These are phyloP conservation scores for Apis dorsata DNA, from an alignment of 1,140 invertebrate species.

Conservation along the genomic window DNA sequence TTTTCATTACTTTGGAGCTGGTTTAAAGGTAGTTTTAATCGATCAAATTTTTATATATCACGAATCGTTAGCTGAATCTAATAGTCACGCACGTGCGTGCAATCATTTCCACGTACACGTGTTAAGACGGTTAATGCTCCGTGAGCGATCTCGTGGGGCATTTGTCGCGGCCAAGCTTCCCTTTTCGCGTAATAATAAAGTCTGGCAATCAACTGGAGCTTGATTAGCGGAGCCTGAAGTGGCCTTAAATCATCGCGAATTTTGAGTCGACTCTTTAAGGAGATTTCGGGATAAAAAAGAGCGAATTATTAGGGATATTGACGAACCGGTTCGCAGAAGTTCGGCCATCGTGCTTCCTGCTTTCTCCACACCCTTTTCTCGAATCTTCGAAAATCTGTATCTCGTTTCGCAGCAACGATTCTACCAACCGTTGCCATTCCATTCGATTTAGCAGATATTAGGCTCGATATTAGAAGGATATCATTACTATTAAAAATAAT, in stretches of 20 bases:
- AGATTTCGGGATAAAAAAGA: not conserved
- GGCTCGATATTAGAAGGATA: too few species aligned
- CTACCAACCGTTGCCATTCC: too few species aligned
- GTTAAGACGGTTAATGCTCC: constrained; percentile 28
- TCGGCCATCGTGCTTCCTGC: constrained; percentile 43
- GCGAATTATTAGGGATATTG: constrained; percentile 18
- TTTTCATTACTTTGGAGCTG: too few species aligned
- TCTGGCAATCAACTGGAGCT: constrained; percentile 38
- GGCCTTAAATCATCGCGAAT: constrained; percentile 29
- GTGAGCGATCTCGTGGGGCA: constrained; percentile 28
- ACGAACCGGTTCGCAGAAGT: constrained; percentile 18
- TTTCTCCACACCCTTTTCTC: constrained; percentile 49
- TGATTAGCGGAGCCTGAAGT: constrained; percentile 52
- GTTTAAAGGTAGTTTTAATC: too few species aligned
- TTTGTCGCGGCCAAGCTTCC: constrained; percentile 25
- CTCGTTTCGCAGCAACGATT: constrained; percentile 23
- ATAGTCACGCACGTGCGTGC: constrained; percentile 1
- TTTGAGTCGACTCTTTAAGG: not conserved
- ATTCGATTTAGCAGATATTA: too few species aligned
- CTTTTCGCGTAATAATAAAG: constrained; percentile 44
- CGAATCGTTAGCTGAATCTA: not conserved
- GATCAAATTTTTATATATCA: too few species aligned
- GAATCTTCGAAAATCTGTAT: not conserved
- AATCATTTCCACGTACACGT: too few species aligned
- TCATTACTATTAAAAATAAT: too few species aligned